A percentile compares a stretch with the other conserved stretches of the same genome.
Conservation (phyloP, 53 echinoderm and acorn worm species). For the Echinometra lucunter region DNA sequence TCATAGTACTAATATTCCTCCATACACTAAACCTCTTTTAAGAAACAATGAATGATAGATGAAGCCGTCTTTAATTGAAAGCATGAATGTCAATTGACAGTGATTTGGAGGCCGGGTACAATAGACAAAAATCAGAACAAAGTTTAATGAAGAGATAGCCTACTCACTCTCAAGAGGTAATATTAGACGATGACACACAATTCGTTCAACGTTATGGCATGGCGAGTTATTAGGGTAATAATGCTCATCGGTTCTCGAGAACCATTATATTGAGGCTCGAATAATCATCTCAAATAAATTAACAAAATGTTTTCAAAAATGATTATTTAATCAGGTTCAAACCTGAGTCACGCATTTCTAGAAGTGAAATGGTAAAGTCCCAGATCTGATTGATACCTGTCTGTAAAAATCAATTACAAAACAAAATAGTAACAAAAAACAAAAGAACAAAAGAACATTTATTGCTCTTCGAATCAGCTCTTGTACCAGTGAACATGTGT, state of each 20-base stretch:
- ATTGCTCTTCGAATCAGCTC: no score
- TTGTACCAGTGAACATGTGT: no score
- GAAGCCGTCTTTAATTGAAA: background rate
- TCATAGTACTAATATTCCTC: background rate
- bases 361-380: no score
- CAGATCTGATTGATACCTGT: no score
- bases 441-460: no score
- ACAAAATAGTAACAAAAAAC: no score
- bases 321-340: background rate
- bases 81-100: background rate
- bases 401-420: no score
- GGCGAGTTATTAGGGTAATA: background rate
- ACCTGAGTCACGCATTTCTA: no score
- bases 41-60: background rate
- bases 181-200: background rate
- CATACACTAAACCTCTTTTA: background rate
- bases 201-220: background rate
- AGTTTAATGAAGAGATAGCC: slow-evolving; percentile 1
- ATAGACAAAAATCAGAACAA: background rate
- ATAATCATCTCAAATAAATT: background rate
- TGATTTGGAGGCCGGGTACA: background rate
- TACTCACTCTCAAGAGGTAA: background rate
- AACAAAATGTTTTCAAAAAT: background rate
- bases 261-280: no score
- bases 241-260: background rate